These are phyloP conservation scores for Channa maculata DNA, from an alignment of 2,113 vertebrate genomes.

Conservation along the genomic window DNA sequence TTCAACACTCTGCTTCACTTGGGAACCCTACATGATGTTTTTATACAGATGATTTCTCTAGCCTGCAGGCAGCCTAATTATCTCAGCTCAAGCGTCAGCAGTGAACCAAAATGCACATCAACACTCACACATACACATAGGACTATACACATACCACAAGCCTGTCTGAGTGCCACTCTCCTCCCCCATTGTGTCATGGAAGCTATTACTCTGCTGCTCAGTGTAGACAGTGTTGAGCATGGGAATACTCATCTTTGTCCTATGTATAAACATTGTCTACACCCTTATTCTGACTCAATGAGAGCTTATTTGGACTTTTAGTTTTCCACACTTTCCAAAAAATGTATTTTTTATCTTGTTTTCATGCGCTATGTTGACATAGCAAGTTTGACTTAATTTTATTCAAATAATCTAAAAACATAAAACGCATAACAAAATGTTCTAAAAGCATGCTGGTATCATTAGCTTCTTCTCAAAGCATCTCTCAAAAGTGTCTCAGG, in stretches of 20 bases:
- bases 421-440: not conserved
- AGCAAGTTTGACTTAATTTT: slow-evolving; percentile 13
- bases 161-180: slow-evolving; percentile 52
- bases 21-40: slow-evolving; percentile 81
- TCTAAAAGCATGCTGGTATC: slow-evolving; percentile 5
- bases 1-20: slow-evolving; percentile 76
- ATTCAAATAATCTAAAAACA: slow-evolving; percentile 18
- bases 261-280: slow-evolving; percentile 11
- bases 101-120: slow-evolving; percentile 55
- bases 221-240: slow-evolving; percentile 25
- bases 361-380: slow-evolving; percentile 1
- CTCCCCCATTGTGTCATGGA: slow-evolving; percentile 68
- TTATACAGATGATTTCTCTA: slow-evolving; percentile 78
- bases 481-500: too few species aligned
- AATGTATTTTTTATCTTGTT: not conserved
- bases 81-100: slow-evolving; percentile 72
- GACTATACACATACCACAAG: slow-evolving; percentile 39
- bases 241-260: slow-evolving; percentile 24
- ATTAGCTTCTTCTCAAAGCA: slow-evolving; percentile 18
- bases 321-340: slow-evolving; percentile 6
- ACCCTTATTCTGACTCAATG: not conserved
- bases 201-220: slow-evolving; percentile 65
- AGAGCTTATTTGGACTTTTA: not conserved
- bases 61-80: slow-evolving; percentile 78
- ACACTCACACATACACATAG: slow-evolving; percentile 48